Conservation (phyloP, 2,797 vertebrate species). For the Galaxias olidus region DNA sequence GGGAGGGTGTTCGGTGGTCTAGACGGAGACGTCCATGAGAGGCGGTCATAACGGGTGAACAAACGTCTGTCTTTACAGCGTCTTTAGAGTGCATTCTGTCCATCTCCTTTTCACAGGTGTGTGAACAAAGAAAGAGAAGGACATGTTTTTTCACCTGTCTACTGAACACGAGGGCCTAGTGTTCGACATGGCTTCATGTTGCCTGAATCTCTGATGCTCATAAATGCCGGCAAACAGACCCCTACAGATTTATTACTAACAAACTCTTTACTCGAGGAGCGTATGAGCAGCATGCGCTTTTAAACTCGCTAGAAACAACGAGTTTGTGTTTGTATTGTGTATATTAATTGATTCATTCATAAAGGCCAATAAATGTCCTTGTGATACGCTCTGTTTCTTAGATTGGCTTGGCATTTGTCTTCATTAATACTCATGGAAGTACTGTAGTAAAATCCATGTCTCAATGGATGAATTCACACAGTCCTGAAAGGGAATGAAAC, state of each 20-base stretch:
- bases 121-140: too few relatives aligned
- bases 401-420: neutral
- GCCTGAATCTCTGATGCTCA: too few relatives aligned
- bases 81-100: too few relatives aligned
- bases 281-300: neutral
- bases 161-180: too few relatives aligned
- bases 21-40: slow-evolving; percentile 25
- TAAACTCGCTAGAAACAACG: neutral
- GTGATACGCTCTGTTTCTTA: neutral
- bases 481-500: too few relatives aligned
- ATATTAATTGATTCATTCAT: slow-evolving; percentile 12
- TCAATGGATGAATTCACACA: too few relatives aligned
- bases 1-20: neutral
- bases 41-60: neutral
- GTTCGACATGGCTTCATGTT: too few relatives aligned
- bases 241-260: neutral
- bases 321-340: slow-evolving; percentile 5
- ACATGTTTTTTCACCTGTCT: too few relatives aligned
- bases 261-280: neutral
- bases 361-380: slow-evolving; percentile 10
- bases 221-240: neutral
- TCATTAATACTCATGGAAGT: neutral
- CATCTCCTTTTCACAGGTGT: too few relatives aligned
- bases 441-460: neutral
- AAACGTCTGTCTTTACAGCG: too few relatives aligned